Percentiles rank a stretch among this genome's conserved stretches.
phyloP scores from a whole-genome alignment of 2,113 vertebrate species.

The Protobothrops flavoviridis region DNA sequence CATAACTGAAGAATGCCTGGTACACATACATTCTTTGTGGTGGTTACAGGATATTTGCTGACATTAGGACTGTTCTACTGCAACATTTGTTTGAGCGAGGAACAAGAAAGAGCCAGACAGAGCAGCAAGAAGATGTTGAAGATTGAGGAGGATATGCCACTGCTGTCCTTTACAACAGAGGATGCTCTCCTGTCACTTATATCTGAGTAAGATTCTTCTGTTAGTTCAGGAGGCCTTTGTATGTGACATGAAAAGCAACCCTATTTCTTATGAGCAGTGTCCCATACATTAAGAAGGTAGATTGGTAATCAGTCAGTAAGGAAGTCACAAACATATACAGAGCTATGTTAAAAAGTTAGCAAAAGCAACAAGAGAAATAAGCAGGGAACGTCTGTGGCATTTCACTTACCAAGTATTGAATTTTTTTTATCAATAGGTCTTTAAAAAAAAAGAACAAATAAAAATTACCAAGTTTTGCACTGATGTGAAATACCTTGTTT shows the following conservation, averaged over 20 bases:
- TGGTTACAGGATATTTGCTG: background rate
- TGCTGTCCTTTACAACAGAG: background rate
- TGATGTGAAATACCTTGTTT: slow-evolving; percentile 68
- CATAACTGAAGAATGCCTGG: background rate
- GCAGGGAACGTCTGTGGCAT: background rate
- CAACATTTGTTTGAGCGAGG: background rate
- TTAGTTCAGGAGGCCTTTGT: background rate
- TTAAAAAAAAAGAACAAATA: background rate
- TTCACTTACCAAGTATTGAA: background rate
- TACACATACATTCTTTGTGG: background rate
- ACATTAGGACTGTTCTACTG: background rate
- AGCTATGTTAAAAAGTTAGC: background rate
- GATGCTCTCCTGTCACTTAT: background rate
- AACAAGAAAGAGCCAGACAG: background rate
- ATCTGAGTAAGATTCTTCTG: background rate
- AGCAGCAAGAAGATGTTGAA: background rate
- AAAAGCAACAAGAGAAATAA: background rate
- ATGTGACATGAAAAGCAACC: background rate
- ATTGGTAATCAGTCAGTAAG: background rate
- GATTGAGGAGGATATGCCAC: background rate
- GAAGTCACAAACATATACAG: background rate
- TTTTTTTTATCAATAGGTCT: background rate
- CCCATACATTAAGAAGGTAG: background rate
- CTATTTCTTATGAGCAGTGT: background rate
- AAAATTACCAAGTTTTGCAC: background rate